Conservation (phyloP, 2,888 invertebrate genomes). For the Hemistola chrysoprasaria region DNA sequence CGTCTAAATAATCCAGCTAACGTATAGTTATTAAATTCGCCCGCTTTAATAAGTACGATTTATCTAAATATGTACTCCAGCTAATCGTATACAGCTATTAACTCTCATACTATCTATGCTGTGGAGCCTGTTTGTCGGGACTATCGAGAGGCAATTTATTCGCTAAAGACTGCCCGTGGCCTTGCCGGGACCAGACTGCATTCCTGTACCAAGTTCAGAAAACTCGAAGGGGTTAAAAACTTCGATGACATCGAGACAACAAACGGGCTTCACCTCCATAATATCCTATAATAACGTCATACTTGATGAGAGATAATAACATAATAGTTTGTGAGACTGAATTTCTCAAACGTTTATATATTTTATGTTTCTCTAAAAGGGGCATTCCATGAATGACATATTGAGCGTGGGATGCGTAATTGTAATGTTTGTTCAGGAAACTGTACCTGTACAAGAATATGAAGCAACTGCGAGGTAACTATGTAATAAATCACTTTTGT, state of each 20-base stretch:
- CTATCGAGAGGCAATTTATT: constrained; percentile 71
- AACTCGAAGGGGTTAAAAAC: constrained; percentile 62
- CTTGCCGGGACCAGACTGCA: constrained; percentile 58
- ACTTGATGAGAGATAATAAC: constrained; percentile 4
- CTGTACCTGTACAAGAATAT: constrained; percentile 1
- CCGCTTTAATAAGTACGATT: constrained; percentile 34
- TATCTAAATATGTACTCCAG: constrained; percentile 58
- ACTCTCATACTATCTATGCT: constrained; percentile 48
- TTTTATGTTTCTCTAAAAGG: constrained; percentile 1
- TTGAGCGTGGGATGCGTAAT: constrained; percentile 10
- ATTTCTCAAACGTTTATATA: background rate
- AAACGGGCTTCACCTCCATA: constrained; percentile 18
- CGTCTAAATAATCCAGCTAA: too few species aligned
- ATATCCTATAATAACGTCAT: constrained; percentile 20
- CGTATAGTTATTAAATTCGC: constrained; percentile 20
- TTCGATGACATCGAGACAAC: constrained; percentile 29
- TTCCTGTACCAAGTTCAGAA: constrained; percentile 66
- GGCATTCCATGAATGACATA: background rate
- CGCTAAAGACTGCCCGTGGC: constrained; percentile 66
- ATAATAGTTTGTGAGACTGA: too few species aligned
- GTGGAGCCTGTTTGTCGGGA: constrained; percentile 52
- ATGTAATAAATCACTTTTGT: constrained; percentile 4
- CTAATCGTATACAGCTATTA: constrained; percentile 68
- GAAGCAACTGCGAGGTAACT: background rate
- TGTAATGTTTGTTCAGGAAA: constrained; percentile 14